Evolutionary conservation across 1,140 invertebrate species (phyloP).

Genomic region (Venturia canescens): DNA sequence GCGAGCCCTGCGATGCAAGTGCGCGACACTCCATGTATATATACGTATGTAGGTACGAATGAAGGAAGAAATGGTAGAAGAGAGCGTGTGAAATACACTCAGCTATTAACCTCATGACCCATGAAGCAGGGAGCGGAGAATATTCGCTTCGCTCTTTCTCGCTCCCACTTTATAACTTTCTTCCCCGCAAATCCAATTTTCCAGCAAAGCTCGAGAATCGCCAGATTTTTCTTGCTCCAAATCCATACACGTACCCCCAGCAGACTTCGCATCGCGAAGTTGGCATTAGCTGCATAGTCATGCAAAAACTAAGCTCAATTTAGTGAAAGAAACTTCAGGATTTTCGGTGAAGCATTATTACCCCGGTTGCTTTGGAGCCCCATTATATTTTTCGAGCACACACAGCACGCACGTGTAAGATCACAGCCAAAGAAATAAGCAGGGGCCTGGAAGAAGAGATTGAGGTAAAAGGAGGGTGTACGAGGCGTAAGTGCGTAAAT

Average conservation of each 20-base stretch:
- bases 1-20: conserved; percentile 30
- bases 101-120: conserved; percentile 54
- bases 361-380: neutral
- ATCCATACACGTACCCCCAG: neutral
- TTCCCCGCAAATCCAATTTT: neutral
- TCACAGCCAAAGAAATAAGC: neutral
- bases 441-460: neutral
- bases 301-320: too few relatives aligned
- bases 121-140: conserved; percentile 51
- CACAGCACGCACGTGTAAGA: conserved; percentile 21
- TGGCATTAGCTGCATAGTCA: too few relatives aligned
- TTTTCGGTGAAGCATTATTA: too few relatives aligned
- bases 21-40: conserved; percentile 12
- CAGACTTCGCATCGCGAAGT: neutral
- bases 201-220: neutral
- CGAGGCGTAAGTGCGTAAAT: conserved; percentile 23
- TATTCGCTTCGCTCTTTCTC: conserved; percentile 16
- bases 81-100: conserved; percentile 54
- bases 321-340: too few relatives aligned
- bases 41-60: neutral
- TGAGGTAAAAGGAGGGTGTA: conserved; percentile 9
- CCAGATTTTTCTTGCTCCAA: neutral
- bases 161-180: neutral
- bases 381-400: conserved; percentile 37
- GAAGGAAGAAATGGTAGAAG: conserved; percentile 39